Conservation (phyloP, 2,888 invertebrate species). For the Chaetoderma sp. region DNA sequence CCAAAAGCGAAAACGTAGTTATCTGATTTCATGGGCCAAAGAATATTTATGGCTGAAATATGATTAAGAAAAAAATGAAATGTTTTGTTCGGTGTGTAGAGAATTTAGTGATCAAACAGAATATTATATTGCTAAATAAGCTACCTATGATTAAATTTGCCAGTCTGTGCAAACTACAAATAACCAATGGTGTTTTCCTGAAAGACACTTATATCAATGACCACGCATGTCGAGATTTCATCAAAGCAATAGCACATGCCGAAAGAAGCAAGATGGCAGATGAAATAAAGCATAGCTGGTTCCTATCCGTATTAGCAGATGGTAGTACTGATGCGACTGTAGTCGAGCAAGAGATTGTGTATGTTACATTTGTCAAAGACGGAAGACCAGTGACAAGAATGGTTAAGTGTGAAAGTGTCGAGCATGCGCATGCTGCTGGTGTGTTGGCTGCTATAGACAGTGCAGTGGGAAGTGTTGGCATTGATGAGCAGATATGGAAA, state of each 20-base stretch:
- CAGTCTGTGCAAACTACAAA: not conserved
- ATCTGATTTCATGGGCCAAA: too few relatives aligned
- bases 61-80: too few relatives aligned
- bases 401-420: not conserved
- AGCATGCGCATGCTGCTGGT: not conserved
- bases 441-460: not conserved
- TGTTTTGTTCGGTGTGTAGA: too few relatives aligned
- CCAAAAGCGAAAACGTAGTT: too few relatives aligned
- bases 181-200: not conserved
- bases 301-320: not conserved
- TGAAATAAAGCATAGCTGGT: not conserved
- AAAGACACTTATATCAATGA: not conserved
- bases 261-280: not conserved
- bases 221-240: not conserved
- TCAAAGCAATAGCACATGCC: not conserved
- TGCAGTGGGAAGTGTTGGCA: not conserved
- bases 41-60: too few relatives aligned
- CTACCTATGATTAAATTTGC: not conserved
- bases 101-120: too few relatives aligned
- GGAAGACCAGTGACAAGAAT: not conserved
- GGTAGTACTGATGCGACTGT: not conserved
- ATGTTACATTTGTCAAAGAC: not conserved
- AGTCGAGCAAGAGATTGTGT: slow-evolving; percentile 1
- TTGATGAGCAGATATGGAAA: not conserved
- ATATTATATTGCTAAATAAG: not conserved